Conservation (phyloP, 2,888 invertebrate species). For the Zhuqinia jingwanae region DNA sequence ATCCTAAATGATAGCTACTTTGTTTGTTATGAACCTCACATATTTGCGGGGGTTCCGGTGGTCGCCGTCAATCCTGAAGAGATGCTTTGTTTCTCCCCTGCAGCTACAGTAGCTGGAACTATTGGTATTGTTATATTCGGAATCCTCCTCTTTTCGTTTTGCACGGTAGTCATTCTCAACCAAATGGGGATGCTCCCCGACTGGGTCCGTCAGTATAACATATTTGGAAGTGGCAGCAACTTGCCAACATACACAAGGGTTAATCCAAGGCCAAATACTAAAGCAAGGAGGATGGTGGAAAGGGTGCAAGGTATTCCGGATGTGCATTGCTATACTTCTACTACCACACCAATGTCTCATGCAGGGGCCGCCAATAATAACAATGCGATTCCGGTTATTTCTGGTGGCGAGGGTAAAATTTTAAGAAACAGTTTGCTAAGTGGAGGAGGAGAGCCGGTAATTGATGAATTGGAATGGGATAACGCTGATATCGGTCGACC, state of each 20-base stretch:
- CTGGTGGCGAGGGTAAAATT: background rate
- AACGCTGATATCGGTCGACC: conserved; percentile 64
- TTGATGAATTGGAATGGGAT: conserved; percentile 74
- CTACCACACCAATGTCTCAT: background rate
- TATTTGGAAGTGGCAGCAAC: conserved; percentile 71
- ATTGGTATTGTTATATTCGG: conserved; percentile 75
- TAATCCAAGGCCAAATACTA: conserved; percentile 73
- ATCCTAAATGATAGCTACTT: conserved; percentile 73
- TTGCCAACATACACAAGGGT: conserved; percentile 76
- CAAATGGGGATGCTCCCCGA: conserved; percentile 75
- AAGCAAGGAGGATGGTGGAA: conserved; percentile 68
- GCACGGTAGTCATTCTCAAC: conserved; percentile 71
- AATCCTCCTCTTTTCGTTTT: conserved; percentile 72
- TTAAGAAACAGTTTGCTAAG: background rate
- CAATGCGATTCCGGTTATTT: background rate
- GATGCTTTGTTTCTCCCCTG: conserved; percentile 76
- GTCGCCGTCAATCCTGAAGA: conserved; percentile 72
- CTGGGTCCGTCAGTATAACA: conserved; percentile 70
- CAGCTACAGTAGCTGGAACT: conserved; percentile 73
- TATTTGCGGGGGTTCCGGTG: conserved; percentile 73
- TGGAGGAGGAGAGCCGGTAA: conserved; percentile 46
- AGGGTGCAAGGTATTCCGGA: conserved; percentile 55
- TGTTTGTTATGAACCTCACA: conserved; percentile 74
- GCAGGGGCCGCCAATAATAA: conserved; percentile 12
- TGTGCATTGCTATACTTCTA: conserved; percentile 38